Evolutionary conservation across 92 coral and sea anemone genomes (phyloP), one percentile per base, ranked within the genome.

Genomic region (Porites cylindrica): DNA sequence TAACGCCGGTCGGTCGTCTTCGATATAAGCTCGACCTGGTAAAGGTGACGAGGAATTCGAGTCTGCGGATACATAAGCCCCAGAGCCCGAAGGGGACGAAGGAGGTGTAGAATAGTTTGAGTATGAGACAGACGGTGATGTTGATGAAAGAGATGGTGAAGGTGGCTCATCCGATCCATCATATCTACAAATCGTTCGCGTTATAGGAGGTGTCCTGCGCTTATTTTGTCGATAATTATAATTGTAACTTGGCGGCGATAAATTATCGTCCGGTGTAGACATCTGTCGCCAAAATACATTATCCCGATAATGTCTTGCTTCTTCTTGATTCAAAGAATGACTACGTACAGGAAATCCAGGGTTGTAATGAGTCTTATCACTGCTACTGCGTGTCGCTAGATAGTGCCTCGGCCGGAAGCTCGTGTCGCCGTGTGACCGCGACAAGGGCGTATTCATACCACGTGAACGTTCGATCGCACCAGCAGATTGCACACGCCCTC

Each of bases 21-120:
- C 93, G 17, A 91, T 73, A 76, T 88, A 93, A 29, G 98, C 92
- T 38, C 87, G 94, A 11, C 93, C 91, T 10, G 94, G 89, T 16
- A 82, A 80, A 1, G 96, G 94, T 14, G 94, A 91, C 23, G 96
- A 88, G 21, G 94, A 95, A 13, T 87, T 72, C 4, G 98, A 95
- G 58, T 93, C 96, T 71, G 96, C 96, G 0, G 98, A 95, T 12
- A 79, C 91, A 86, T 84, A 92, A 60, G 94, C 94, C 32, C 94
- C 88, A 11, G 94, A 91, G 19, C 62, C 75, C 0, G 95, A 90
- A 43, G 98, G 95, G 17, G 98, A 95, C 0, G 98, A 92, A 58
- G 95, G 93, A 53, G 96, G 96, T 4, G 98, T 90, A 12, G 98
- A 95, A 58, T 90, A 92, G 47, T 81, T 90, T 20, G 95, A 92